Evolutionary conservation across 2,113 vertebrate genomes (phyloP), one percentile per base, ranked within the genome.

Genomic region (Hydropotes inermis): DNA sequence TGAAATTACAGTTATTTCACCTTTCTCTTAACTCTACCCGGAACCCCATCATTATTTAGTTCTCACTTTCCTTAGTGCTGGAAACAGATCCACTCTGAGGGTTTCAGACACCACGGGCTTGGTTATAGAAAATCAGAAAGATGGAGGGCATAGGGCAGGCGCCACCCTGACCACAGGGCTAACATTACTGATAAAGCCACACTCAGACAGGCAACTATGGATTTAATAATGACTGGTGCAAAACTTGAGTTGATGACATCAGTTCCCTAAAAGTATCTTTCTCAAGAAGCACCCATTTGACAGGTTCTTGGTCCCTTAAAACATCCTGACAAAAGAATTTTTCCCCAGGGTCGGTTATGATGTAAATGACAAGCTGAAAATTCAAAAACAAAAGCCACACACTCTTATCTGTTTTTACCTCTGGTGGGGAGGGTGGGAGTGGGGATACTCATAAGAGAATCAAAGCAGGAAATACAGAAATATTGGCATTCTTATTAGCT

Each of bases 1-100:
- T 50, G 78, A 97, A 97, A 91, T 95, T 78, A 96, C 27, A 78
- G 92, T 89, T 78, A 33, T 58, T 98, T 97, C 95, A 86, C 89
- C 86, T 90, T 92, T 70, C 54, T 45, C 28, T 95, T 82, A 81
- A 15, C 91, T 82, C 93, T 88, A 57, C 57, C 23, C 3, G 43
- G 27, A 87, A 39, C 76, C 23, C 45, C 89, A 94, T 67, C 78
- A 21, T 21, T 97, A 89, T 70, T 94, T 50, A 96, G 58, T 64
- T 97, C 86, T 97, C 86, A 92, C 23, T 78, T 97, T 96, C 89
- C 85, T 6, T 15, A 43, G 61, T 19, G 85, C 39, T 97, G 81
- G 36, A 93, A 84, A 52, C 60, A 82, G 96, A 97, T 84, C 58
- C 16, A 92, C 27, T 33, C 54, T 45, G 52, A 76, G 47, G 5